Conservation (phyloP, 2,113 vertebrate genomes). For the Grus americana region DNA sequence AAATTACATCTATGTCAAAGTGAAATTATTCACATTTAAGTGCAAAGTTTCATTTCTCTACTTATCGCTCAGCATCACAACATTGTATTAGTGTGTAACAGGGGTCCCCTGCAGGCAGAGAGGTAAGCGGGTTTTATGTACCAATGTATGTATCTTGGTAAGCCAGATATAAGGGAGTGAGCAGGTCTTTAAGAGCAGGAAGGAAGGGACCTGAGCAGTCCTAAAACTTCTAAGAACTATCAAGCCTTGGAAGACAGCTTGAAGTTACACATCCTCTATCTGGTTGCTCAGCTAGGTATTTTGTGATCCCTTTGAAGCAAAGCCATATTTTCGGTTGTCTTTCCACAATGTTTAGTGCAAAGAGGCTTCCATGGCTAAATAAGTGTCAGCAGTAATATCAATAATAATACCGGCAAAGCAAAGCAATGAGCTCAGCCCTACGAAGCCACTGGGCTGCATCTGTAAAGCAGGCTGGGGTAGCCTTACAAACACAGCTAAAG, state of each 20-base stretch:
- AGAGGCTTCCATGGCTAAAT: neutral
- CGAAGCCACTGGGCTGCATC: neutral
- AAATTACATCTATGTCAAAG: neutral
- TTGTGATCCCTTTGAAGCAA: neutral
- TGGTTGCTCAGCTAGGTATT: neutral
- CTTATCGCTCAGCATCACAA: neutral
- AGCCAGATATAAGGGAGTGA: neutral
- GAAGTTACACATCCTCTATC: neutral
- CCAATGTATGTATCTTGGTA: neutral
- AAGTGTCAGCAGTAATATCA: neutral
- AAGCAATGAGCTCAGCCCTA: neutral
- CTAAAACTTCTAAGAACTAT: neutral
- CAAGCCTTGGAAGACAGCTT: neutral
- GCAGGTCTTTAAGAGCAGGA: accelerated
- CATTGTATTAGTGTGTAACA: neutral
- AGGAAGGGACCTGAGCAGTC: neutral
- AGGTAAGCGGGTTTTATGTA: neutral
- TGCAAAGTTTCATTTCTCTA: neutral
- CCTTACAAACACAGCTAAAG: neutral
- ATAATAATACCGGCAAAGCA: neutral
- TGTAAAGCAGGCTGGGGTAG: neutral
- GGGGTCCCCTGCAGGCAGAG: neutral
- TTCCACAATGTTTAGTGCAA: neutral
- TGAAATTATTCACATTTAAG: neutral
- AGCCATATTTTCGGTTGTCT: neutral